Base-by-base conservation (phyloP, 2,888 invertebrate genomes). In the Aphrophora alni region DNA sequence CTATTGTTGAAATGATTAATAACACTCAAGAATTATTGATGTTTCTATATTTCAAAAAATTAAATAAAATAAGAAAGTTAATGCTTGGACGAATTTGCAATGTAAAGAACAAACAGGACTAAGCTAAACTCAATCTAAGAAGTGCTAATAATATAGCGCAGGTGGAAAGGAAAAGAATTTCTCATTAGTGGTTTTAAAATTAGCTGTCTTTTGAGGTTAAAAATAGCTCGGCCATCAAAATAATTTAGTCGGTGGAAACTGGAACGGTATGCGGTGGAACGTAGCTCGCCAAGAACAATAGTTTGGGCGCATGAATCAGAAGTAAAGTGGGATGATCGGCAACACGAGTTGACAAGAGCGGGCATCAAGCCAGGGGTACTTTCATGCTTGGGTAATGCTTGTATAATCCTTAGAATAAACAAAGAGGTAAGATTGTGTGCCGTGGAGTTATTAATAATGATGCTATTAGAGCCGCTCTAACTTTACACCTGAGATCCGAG, bases 211-310 rank as follows among this genome's bases (percentile, higher is more conserved):
- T 21, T 59, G 59, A n/a, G 59, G 59, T 59, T 59, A 21, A 59
- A 21, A 59, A 59, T 59, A 59, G 10, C 21, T 14, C n/a, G n/a
- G n/a, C n/a, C n/a, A n/a, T n/a, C n/a, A n/a, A n/a, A n/a, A n/a
- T n/a, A n/a, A n/a, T n/a, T n/a, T 3, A 21, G 59, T 59, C 59
- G 59, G 59, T 59, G 59, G 59, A 59, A 59, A 59, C 59, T 59
- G 59, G 59, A 59, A 59, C 59, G 59, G 59, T 59, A 59, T 59
- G 59, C 59, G 59, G 21, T 44, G 44, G n/a, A n/a, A n/a, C n/a
- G n/a, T n/a, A n/a, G 33, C 5, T 33, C 33, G 59, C 59, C 59
- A 59, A 59, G 21, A 59, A 59, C 59, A 59, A 59, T 59, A 59
- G 12, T 59, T 59, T 17, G 59, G 21, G 59, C 59, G 59, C 21